Evolutionary conservation across 2,113 vertebrate species (phyloP).

Genomic region (Microtus montanus): DNA sequence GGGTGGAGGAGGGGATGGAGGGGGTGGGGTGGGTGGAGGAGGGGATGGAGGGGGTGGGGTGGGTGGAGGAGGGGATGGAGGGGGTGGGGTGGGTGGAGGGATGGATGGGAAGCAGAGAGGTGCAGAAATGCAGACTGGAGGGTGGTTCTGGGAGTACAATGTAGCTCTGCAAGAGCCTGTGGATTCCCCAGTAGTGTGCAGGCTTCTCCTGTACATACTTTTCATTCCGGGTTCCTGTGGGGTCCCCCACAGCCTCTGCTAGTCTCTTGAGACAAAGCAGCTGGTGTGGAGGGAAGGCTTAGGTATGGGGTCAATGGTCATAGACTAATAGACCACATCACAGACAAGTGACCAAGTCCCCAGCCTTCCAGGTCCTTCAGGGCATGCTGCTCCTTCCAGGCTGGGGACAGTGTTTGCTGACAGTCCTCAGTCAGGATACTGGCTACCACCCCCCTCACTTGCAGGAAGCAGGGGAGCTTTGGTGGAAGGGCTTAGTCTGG

Average conservation of each 20-base stretch:
- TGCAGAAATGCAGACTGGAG: background rate
- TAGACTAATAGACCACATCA: background rate
- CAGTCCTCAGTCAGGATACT: too few species aligned
- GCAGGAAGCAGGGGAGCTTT: background rate
- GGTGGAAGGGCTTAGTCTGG: background rate
- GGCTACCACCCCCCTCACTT: background rate
- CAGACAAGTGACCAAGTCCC: background rate
- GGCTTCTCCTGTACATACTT: too few species aligned
- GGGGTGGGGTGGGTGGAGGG: background rate
- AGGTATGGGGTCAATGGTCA: background rate
- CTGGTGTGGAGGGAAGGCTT: background rate
- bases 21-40: too few species aligned
- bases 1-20: too few species aligned
- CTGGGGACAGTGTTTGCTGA: too few species aligned
- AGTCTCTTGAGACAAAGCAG: background rate
- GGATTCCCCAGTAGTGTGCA: fast-evolving
- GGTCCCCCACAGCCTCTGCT: background rate
- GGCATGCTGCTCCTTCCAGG: too few species aligned
- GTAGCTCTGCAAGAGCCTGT: too few species aligned
- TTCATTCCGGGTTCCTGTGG: fast-evolving
- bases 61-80: background rate
- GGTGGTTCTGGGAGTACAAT: background rate
- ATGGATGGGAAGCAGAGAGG: background rate
- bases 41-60: background rate
- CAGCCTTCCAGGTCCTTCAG: background rate